A percentile compares a stretch with the other conserved stretches of the same genome.
Evolutionary conservation across 2,888 invertebrate species (phyloP).

Genomic region (Stictocephala bisonia): DNA sequence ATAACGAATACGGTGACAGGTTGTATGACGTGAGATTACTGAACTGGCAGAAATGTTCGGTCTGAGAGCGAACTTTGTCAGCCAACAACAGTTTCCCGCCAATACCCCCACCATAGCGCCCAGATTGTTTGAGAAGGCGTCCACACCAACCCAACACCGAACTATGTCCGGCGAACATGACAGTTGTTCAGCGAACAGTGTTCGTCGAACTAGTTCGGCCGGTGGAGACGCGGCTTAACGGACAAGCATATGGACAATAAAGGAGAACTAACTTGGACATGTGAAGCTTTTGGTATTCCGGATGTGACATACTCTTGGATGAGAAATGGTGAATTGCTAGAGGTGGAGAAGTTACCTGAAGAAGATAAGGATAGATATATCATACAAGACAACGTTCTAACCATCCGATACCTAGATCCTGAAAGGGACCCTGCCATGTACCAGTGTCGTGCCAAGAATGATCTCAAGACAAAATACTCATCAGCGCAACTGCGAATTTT

Average conservation of each 20-base stretch:
- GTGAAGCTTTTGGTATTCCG: conserved; percentile 94
- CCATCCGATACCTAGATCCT: conserved; percentile 78
- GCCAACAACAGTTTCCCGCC: too few species aligned
- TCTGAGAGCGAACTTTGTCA: too few species aligned
- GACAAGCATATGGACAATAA: conserved; percentile 89
- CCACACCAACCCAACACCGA: too few species aligned
- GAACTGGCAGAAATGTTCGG: too few species aligned
- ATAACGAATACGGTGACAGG: too few species aligned
- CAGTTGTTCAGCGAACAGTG: too few species aligned
- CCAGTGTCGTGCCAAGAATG: conserved; percentile 92
- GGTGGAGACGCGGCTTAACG: too few species aligned
- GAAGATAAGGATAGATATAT: conserved; percentile 82
- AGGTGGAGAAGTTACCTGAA: conserved; percentile 63
- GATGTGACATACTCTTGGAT: conserved; percentile 94
- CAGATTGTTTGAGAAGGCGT: too few species aligned
- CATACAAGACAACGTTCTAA: conserved; percentile 87
- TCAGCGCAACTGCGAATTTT: conserved; percentile 91
- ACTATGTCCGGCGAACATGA: too few species aligned
- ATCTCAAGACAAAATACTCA: conserved; percentile 84
- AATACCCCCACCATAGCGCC: too few species aligned
- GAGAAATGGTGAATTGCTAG: conserved; percentile 81
- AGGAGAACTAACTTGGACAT: conserved; percentile 88
- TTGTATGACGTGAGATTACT: too few species aligned
- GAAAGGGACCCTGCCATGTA: conserved; percentile 93
- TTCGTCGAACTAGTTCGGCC: too few species aligned